phyloP scores from a whole-genome alignment of 2,113 vertebrate species.

The Solea solea region DNA sequence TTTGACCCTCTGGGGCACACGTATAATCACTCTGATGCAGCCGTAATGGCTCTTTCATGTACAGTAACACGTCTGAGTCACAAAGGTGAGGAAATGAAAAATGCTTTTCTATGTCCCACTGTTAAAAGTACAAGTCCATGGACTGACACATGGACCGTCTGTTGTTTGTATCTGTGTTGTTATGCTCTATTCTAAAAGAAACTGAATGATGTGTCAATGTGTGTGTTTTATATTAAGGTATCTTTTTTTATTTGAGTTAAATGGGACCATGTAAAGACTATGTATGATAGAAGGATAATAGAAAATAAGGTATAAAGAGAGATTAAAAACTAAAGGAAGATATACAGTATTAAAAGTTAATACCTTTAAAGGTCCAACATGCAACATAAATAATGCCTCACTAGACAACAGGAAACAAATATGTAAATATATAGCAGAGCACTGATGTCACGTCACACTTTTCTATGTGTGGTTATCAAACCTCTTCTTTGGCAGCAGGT shows the following conservation, averaged over 20 bases:
- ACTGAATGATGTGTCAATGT: conserved; percentile 86
- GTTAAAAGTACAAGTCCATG: conserved; percentile 35
- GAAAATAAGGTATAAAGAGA: neutral
- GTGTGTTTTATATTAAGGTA: conserved; percentile 80
- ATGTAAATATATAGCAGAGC: too few species aligned
- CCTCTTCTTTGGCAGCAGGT: too few species aligned
- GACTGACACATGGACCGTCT: conserved; percentile 54
- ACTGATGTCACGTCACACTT: too few species aligned
- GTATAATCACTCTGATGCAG: conserved; percentile 1
- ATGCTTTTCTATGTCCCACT: conserved; percentile 33
- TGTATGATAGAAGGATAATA: conserved; percentile 13
- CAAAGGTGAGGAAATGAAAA: conserved; percentile 16
- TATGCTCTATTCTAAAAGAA: conserved; percentile 86
- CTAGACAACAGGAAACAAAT: too few species aligned
- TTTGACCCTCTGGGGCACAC: conserved; percentile 33
- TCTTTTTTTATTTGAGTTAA: conserved; percentile 71
- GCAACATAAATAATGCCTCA: too few species aligned
- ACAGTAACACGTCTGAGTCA: conserved; percentile 42
- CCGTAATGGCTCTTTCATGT: conserved; percentile 55
- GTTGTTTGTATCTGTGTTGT: conserved; percentile 90
- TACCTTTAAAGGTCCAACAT: too few species aligned
- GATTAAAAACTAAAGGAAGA: conserved; percentile 27
- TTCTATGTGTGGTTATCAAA: too few species aligned
- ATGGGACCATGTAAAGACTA: conserved; percentile 84
- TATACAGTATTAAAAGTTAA: neutral